Percentiles rank a stretch among this genome's conserved stretches.
These are phyloP conservation scores for Spatulosminthurus flaviceps DNA, from an alignment of 2,888 invertebrate species.

Conservation along the genomic window DNA sequence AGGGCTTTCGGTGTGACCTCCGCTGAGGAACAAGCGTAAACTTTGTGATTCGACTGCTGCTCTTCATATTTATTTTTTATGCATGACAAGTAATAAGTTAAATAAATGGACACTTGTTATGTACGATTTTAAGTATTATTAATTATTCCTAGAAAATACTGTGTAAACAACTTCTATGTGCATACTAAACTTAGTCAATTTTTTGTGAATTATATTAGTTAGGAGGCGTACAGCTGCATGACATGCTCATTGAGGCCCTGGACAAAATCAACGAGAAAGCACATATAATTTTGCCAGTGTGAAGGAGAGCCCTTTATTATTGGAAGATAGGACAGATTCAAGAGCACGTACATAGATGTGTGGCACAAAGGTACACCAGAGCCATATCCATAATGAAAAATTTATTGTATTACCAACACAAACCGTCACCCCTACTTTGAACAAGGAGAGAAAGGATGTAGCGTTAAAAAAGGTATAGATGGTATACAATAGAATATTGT, in stretches of 20 bases:
- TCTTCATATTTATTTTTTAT: constrained; percentile 1
- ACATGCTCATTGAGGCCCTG: background rate
- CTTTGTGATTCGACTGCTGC: constrained; percentile 40
- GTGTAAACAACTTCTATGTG: constrained; percentile 11
- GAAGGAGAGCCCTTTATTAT: background rate
- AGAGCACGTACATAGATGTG: too few species aligned
- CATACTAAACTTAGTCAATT: background rate
- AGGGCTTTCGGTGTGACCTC: background rate
- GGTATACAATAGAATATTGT: too few species aligned
- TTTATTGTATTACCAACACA: too few species aligned
- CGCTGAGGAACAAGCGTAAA: constrained; percentile 6
- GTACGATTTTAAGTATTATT: constrained; percentile 18
- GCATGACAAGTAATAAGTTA: constrained; percentile 4
- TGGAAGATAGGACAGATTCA: too few species aligned
- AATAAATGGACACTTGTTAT: constrained; percentile 12
- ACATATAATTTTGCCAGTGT: background rate
- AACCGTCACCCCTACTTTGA: too few species aligned
- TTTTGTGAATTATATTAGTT: background rate
- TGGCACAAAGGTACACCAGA: too few species aligned
- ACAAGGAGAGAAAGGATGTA: too few species aligned
- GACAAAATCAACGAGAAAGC: constrained; percentile 2
- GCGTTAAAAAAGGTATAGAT: too few species aligned
- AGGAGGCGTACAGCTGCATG: constrained; percentile 13
- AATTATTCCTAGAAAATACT: background rate
- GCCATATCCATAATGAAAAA: too few species aligned